Conservation (phyloP, 2,113 vertebrate genomes). For the Lamprotornis superbus region DNA sequence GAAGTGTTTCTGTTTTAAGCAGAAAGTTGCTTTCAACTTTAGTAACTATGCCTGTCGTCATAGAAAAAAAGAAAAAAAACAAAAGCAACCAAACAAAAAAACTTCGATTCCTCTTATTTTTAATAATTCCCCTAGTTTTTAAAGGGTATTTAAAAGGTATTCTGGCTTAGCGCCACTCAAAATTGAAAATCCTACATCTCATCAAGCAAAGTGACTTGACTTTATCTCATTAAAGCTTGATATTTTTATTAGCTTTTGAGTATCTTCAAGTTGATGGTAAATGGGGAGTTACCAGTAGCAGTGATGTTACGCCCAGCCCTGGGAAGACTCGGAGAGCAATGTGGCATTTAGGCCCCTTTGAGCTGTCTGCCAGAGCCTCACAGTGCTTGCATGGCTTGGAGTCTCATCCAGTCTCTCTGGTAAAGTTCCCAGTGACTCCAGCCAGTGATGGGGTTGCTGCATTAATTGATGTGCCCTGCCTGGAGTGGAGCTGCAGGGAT, state of each 20-base stretch:
- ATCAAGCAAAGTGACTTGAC: background rate
- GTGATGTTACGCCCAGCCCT: background rate
- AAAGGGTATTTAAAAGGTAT: background rate
- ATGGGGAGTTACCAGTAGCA: background rate
- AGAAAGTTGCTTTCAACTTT: background rate
- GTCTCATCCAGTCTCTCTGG: background rate
- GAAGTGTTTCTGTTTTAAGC: background rate
- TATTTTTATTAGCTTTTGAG: background rate
- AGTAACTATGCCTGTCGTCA: background rate
- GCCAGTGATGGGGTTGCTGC: background rate
- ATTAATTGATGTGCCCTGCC: background rate
- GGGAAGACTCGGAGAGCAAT: background rate
- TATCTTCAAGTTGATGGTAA: background rate
- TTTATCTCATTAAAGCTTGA: background rate
- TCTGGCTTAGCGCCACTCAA: background rate
- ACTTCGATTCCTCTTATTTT: background rate
- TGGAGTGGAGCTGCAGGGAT: background rate
- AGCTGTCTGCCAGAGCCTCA: background rate
- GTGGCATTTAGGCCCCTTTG: background rate
- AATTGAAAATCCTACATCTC: background rate
- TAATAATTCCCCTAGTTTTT: background rate
- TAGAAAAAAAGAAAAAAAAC: background rate
- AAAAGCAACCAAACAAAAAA: background rate
- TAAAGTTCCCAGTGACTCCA: background rate
- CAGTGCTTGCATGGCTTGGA: background rate